Base-by-base conservation (phyloP, 1,140 invertebrate species). In the Drosophila ohnishii region DNA sequence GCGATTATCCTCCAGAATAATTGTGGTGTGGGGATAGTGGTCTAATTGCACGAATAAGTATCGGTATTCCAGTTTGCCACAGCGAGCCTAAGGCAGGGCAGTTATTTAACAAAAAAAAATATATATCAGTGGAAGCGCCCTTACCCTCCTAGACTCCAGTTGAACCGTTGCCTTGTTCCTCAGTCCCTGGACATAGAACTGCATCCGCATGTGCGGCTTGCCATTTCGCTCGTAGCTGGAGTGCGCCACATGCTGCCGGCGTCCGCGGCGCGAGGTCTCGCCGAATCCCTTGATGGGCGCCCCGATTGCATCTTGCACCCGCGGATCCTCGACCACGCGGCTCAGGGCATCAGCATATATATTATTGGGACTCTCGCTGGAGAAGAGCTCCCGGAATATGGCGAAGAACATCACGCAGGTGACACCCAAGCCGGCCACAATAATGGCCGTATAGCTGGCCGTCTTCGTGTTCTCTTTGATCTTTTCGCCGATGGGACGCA, bases 401-500 rank as follows among this genome's bases (percentile, higher is more conserved):
- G 95, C 94, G 91, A 96, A 98, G 80, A 97, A 95, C 90, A 98
- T 95, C 3, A 95, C 90, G 50, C 94, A 95, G 28, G 96, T 96
- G 0, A 97, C 93, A 25, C 95, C 95, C 45, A 97, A 83, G 16
- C 97, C 97, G 35, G 94, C 90, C 34, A 97, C 63, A 58, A 98
- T 96, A n/a, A 98, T 94, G 11, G 94, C 94, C 67, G 95, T 93
- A 81, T 97, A 97, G 48, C 95, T 96, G 39, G 94, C 95, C 74
- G 96, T 97, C 91, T 97, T 97, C 28, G 96, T 96, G 34, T 95
- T 96, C 92, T 97, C 96, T 92, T 97, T 97, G 3, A 97, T 96
- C 94, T 94, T 95, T 85, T 95, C 94, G 30, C 94, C 94, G 8
- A 95, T 77, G 22, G 94, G 94, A 58, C 93, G 92, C 3, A 95